Conservation (phyloP, 2,113 vertebrate species). For the Plotosus lineatus region DNA sequence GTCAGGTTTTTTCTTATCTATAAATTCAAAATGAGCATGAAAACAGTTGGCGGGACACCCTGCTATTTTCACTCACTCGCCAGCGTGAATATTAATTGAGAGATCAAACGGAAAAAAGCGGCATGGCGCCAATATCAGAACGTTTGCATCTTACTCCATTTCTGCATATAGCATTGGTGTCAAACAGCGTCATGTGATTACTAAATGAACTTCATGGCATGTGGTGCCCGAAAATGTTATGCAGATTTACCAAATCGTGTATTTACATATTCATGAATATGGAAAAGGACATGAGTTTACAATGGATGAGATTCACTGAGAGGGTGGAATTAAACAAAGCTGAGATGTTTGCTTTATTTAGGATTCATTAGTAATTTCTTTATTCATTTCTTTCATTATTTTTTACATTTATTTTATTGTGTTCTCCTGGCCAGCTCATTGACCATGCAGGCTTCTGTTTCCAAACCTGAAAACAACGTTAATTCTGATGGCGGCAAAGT, state of each 20-base stretch:
- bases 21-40: background rate
- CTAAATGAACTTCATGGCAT: conserved; percentile 18
- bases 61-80: conserved; percentile 53
- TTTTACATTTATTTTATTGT: background rate
- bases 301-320: conserved; percentile 10
- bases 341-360: conserved; percentile 46
- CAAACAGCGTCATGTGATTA: conserved; percentile 25
- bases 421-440: conserved; percentile 24
- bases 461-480: conserved; percentile 64
- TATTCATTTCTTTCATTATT: background rate
- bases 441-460: conserved; percentile 40
- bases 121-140: conserved; percentile 13
- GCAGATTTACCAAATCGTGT: conserved; percentile 30
- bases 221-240: conserved; percentile 36
- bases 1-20: background rate
- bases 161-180: background rate
- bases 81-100: conserved; percentile 43
- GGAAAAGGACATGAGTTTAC: conserved; percentile 20
- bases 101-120: conserved; percentile 54
- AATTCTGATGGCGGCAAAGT: conserved; percentile 76
- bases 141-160: conserved; percentile 16
- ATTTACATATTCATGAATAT: conserved; percentile 50
- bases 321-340: conserved; percentile 30
- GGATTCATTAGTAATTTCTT: conserved; percentile 29
- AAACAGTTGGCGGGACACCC: background rate